phyloP scores from a whole-genome alignment of 1,140 invertebrate genomes.

The Drosophila auraria region DNA sequence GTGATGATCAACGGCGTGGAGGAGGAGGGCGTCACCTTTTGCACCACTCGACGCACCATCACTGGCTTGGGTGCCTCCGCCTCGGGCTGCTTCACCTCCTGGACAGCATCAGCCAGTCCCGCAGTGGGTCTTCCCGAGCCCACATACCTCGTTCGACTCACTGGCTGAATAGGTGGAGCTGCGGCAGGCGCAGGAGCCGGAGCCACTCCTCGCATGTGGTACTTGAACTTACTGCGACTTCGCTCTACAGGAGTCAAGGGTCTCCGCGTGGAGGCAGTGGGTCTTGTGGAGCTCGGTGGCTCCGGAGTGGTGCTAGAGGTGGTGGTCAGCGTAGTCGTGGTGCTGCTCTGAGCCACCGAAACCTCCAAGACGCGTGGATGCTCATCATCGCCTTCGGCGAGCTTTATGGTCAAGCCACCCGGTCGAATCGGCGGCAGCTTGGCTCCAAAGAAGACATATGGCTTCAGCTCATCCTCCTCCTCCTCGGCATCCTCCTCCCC shows the following conservation, averaged over 20 bases:
- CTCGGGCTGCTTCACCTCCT: conserved; percentile 32
- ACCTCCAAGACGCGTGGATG: conserved; percentile 77
- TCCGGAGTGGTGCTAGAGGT: conserved; percentile 38
- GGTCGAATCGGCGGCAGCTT: conserved; percentile 87
- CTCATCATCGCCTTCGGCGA: conserved; percentile 79
- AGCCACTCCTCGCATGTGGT: conserved; percentile 84
- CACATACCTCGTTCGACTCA: conserved; percentile 60
- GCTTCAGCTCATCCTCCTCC: conserved; percentile 88
- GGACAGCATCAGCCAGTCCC: conserved; percentile 36
- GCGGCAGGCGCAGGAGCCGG: conserved; percentile 5
- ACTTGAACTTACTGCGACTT: conserved; percentile 82
- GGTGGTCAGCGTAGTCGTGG: conserved; percentile 12
- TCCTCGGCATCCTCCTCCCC: conserved; percentile 59
- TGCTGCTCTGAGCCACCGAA: conserved; percentile 67
- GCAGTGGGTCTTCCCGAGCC: conserved; percentile 66
- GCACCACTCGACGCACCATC: conserved; percentile 49
- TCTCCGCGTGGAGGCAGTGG: conserved; percentile 60
- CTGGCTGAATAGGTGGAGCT: conserved; percentile 34
- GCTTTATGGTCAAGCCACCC: conserved; percentile 85
- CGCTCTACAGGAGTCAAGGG: conserved; percentile 71
- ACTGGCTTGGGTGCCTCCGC: conserved; percentile 22
- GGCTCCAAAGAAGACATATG: conserved; percentile 90
- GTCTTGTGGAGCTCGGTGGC: conserved; percentile 24
- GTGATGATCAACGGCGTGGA: conserved; percentile 85
- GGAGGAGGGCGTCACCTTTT: conserved; percentile 51